phyloP scores from a whole-genome alignment of 1,140 invertebrate genomes.

The Vanessa tameamea region DNA sequence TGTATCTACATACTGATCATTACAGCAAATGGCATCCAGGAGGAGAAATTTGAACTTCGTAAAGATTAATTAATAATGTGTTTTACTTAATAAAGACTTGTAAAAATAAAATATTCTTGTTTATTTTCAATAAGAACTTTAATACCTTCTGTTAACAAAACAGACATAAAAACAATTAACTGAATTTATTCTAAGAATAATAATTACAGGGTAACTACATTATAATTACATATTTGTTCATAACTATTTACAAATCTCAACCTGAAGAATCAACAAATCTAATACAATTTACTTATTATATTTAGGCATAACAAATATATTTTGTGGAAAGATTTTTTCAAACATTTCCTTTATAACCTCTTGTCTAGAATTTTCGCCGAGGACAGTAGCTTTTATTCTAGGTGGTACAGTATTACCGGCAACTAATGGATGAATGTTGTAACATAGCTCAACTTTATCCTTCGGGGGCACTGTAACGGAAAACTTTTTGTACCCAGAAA shows the following conservation, averaged over 20 bases:
- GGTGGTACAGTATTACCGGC: constrained; percentile 86
- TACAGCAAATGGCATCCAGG: constrained; percentile 92
- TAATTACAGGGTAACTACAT: constrained; percentile 73
- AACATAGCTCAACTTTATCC: constrained; percentile 82
- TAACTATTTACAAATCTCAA: constrained; percentile 63
- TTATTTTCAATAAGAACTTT: constrained; percentile 36
- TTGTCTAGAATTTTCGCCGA: constrained; percentile 73
- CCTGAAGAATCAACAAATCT: constrained; percentile 45
- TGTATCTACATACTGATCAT: constrained; percentile 93
- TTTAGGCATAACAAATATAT: constrained; percentile 80
- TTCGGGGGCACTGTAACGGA: constrained; percentile 85
- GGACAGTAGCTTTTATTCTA: constrained; percentile 82
- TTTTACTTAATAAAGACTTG: constrained; percentile 52
- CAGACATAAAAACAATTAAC: constrained; percentile 64
- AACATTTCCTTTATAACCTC: constrained; percentile 70
- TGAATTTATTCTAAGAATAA: constrained; percentile 68
- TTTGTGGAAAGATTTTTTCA: constrained; percentile 73
- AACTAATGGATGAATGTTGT: constrained; percentile 88
- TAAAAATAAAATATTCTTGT: constrained; percentile 31
- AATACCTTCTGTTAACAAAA: constrained; percentile 39
- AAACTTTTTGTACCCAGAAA: constrained; percentile 93
- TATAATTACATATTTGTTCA: constrained; percentile 72
- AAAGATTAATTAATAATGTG: constrained; percentile 84
- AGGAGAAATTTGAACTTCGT: constrained; percentile 86
- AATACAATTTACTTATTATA: constrained; percentile 70